These are phyloP conservation scores for Sebastes minor DNA, from an alignment of 2,797 vertebrate species.

Conservation along the genomic window DNA sequence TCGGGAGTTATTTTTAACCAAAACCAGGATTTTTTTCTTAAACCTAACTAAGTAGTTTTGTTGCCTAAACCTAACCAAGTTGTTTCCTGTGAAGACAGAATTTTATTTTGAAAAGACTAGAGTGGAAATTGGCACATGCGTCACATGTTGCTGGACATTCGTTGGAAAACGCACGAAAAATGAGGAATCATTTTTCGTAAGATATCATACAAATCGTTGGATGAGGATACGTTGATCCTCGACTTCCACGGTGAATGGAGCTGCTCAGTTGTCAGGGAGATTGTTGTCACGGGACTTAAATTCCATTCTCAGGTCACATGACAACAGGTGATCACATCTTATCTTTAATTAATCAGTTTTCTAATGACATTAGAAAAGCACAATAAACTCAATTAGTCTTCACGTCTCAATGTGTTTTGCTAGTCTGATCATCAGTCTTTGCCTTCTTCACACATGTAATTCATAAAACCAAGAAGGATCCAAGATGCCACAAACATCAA, in stretches of 20 bases:
- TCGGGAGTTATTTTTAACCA: too few species aligned
- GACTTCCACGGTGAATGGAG: neutral
- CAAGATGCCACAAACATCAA: constrained; percentile 24
- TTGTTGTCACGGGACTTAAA: neutral
- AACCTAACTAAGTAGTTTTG: too few species aligned
- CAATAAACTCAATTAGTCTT: neutral
- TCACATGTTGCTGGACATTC: too few species aligned
- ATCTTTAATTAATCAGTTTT: neutral
- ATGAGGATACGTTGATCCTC: too few species aligned
- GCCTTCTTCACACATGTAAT: constrained; percentile 10
- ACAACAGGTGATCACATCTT: neutral
- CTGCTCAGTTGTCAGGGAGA: neutral
- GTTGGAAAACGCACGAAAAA: too few species aligned
- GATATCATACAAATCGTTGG: too few species aligned
- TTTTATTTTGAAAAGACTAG: too few species aligned
- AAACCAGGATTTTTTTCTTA: too few species aligned
- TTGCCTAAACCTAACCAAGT: too few species aligned
- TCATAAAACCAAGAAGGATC: constrained; percentile 30
- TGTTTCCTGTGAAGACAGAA: too few species aligned
- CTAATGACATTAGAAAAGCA: neutral
- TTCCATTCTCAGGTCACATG: neutral
- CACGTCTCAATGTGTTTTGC: neutral
- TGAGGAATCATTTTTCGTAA: too few species aligned
- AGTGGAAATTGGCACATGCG: too few species aligned
- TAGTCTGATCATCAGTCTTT: neutral